Conservation (phyloP, 2,888 invertebrate genomes). For the Agrotis puta region DNA sequence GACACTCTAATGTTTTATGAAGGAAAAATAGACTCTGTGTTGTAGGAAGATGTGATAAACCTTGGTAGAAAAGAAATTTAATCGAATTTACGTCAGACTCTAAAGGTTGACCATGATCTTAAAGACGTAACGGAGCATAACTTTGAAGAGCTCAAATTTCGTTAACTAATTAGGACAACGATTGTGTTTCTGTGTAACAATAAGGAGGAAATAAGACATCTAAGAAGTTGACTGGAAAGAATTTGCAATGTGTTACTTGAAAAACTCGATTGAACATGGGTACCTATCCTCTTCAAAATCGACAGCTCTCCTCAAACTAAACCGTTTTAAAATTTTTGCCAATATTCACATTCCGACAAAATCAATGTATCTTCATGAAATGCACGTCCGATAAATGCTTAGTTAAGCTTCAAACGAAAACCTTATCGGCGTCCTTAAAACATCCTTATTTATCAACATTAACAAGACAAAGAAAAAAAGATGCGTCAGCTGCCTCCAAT, state of each 20-base stretch:
- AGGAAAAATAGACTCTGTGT: constrained; percentile 41
- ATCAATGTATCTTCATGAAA: too few species aligned
- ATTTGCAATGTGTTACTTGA: too few species aligned
- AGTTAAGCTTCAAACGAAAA: background rate
- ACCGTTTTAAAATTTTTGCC: too few species aligned
- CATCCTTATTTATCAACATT: constrained; percentile 39
- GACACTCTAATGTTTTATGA: constrained; percentile 60
- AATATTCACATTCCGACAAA: too few species aligned
- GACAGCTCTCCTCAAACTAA: too few species aligned
- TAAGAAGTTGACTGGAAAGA: too few species aligned
- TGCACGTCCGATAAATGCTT: too few species aligned
- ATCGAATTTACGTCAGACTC: background rate
- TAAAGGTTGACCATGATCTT: background rate
- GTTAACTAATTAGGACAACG: background rate
- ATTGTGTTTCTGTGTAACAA: background rate
- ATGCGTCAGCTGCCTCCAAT: constrained; percentile 62
- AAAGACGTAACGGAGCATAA: background rate
- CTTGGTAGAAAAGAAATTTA: background rate
- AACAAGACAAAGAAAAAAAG: constrained; percentile 45
- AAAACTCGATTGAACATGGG: too few species aligned
- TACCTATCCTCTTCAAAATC: too few species aligned
- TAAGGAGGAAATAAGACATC: too few species aligned
- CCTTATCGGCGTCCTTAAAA: constrained; percentile 9
- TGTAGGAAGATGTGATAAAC: background rate
- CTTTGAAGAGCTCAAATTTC: background rate